Evolutionary conservation across 2,888 invertebrate genomes (phyloP), one percentile per base, ranked within the genome.

Genomic region (Flexamia atlantica): DNA sequence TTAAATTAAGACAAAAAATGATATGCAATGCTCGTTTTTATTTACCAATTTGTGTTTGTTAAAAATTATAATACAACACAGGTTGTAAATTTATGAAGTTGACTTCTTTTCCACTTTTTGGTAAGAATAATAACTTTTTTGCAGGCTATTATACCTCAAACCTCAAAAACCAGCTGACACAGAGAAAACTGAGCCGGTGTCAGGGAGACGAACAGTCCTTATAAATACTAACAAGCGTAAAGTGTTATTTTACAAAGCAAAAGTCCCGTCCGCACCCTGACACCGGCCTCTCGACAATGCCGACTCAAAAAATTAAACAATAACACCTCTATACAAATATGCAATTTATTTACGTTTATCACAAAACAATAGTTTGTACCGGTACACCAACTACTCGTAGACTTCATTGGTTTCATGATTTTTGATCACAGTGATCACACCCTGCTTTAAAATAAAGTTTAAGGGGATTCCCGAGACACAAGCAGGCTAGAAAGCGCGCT

Each of bases 151-250:
- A 9, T 46, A 1, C 2, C 2, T 17, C 7, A 46, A 46, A 46
- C 46, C 14, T 64, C 64, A 64, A 64, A 64, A 23, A 28, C 5
- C 30, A 64, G 64, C 5, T 28, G 64, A 0, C 30, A 64, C 64
- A 64, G 64, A 28, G 40, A 72, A 40, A 14, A 20, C 40, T 53
- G 32, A 79, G 32, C 57, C 36, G 7, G 28, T 57, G 32, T 30
- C 57, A 79, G 57, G 32, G 50, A 79, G 57, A 53, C 79, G 20
- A 9, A 53, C 57, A 79, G n/a, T 17, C 50, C 76, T 76, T 76
- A 76, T 72, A 76, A 76, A 76, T 30, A 76, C 57, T 79, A 53
- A 79, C 53, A 79, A 79, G 79, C 57, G 79, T 79, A 79, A 53
- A 57, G 50, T 79, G 57, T 53, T 79, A 79, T 79, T 57, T 53